These are phyloP conservation scores for Catharus bicknelli DNA, from an alignment of 2,113 vertebrate genomes.

Conservation along the genomic window DNA sequence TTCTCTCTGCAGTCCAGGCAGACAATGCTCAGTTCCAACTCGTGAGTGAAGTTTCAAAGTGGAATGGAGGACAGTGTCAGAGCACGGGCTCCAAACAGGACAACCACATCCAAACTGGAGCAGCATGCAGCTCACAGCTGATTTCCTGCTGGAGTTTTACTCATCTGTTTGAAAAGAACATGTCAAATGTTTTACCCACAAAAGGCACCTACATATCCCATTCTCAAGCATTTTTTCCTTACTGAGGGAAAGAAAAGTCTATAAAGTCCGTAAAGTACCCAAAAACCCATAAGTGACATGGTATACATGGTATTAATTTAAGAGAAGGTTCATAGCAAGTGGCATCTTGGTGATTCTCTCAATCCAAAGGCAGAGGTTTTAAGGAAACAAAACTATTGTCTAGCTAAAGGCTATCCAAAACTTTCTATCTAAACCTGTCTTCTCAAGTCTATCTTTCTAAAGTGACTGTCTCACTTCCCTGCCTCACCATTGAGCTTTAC, in stretches of 20 bases:
- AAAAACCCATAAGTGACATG: neutral
- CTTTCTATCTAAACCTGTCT: neutral
- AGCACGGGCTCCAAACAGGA: neutral
- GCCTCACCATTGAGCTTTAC: rapidly evolving
- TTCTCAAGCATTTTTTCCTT: neutral
- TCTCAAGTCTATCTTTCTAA: neutral
- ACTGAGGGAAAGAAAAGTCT: neutral
- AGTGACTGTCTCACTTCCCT: neutral
- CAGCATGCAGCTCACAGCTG: rapidly evolving
- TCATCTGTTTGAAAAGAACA: neutral
- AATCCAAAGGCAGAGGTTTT: neutral
- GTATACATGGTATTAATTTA: neutral
- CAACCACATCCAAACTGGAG: neutral
- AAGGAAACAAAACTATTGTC: neutral
- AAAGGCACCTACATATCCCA: neutral
- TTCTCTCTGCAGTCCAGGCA: neutral
- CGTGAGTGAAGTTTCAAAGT: neutral
- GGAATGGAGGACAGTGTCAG: neutral
- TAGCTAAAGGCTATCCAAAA: neutral
- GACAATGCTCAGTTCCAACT: neutral
- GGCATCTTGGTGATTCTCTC: neutral
- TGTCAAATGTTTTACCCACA: neutral
- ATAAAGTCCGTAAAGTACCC: neutral
- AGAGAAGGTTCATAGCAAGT: neutral
- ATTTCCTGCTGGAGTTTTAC: neutral